phyloP scores from a whole-genome alignment of 23 tunicate species.

The Botrylloides violaceus region DNA sequence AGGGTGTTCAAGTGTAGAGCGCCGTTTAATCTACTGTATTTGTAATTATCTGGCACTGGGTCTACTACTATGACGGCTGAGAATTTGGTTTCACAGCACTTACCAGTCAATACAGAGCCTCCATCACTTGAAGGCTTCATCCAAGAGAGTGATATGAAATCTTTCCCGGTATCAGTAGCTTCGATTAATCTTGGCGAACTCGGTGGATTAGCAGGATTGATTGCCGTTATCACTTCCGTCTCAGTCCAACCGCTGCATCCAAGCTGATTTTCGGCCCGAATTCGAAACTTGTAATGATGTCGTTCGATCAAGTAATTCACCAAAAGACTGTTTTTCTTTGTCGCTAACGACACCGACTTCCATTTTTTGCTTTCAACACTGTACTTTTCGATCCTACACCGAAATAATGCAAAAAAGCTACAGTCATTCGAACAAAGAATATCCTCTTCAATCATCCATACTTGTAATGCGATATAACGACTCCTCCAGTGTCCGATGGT shows the following conservation, averaged over 20 bases:
- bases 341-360: conserved; percentile 72
- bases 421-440: neutral
- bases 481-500: conserved; percentile 91
- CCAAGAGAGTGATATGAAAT: conserved; percentile 50
- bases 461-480: conserved; percentile 72
- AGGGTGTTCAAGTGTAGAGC: neutral
- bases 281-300: conserved; percentile 60
- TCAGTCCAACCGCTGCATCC: conserved; percentile 57
- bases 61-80: no score
- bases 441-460: neutral
- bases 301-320: conserved; percentile 82
- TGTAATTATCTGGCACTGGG: no score
- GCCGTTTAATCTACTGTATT: no score
- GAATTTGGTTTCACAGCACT: no score
- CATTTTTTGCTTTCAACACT: conserved; percentile 67
- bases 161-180: conserved; percentile 58
- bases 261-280: conserved; percentile 81
- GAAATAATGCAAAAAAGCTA: neutral
- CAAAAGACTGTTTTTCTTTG: conserved; percentile 77
- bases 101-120: conserved; percentile 55
- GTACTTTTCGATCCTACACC: conserved; percentile 49
- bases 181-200: conserved; percentile 68
- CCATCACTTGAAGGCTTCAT: conserved; percentile 76
- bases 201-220: conserved; percentile 81
- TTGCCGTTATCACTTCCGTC: conserved; percentile 68